Evolutionary conservation across 2,888 invertebrate genomes (phyloP), one percentile per base, ranked within the genome.

Genomic region (Pemphredon lugubris): DNA sequence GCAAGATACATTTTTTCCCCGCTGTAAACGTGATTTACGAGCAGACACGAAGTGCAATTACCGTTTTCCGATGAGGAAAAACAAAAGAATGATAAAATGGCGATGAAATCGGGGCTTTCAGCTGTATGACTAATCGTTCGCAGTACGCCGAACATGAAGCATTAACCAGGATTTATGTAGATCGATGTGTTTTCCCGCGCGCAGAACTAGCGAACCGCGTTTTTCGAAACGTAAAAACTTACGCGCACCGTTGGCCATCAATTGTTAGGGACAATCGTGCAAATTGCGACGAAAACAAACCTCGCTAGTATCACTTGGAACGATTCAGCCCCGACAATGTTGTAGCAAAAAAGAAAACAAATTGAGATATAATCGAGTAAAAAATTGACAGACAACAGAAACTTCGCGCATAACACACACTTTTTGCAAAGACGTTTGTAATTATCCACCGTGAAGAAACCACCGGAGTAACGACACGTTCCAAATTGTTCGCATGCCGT

Each of bases 101-200:
- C 67, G 48, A 71, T 71, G 54, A 61, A 67, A 71, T 58, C 64
- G 42, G n/a, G 39, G 14, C 39, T 71, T 60, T 60, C 60, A 23
- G 5, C 30, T 20, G 55, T 44, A 55, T 71, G 75, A 75, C 47
- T 68, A 68, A 74, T 75, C 58, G 60, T n/a, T 13, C 32, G 21
- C 39, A 9, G 13, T 32, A 47, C 53, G 32, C 11, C 34, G 50
- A 44, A 21, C 37, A 48, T 9, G 14, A 53, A 6, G 44, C 32
- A 26, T 32, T 55, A 42, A 59, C 7, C 9, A 13, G 42, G 37
- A 76, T 76, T 69, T 54, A 55, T 65, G 40, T 51, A 45, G 39
- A 26, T 55, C 42, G 18, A 63, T 57, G 32, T 53, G 64, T 65
- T n/a, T 57, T 44, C 32, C 59, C 14, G 34, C 16, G 26, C 13